A percentile compares a stretch with the other conserved stretches of the same genome.
Evolutionary conservation across 2,797 vertebrate species (phyloP).

Genomic region (Molossus molossus): DNA sequence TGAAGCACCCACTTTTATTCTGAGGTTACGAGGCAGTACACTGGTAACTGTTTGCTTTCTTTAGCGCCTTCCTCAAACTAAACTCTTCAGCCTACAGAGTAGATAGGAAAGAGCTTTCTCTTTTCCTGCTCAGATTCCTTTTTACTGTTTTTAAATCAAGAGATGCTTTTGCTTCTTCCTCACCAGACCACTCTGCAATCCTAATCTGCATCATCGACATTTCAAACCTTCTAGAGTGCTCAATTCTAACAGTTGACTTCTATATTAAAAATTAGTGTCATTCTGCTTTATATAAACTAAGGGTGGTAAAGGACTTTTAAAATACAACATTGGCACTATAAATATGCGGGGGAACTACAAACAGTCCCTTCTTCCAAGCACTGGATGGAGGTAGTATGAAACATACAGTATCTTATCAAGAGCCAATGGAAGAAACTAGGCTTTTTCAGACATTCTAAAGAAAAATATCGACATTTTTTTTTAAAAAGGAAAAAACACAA

Average conservation of each 20-base stretch:
- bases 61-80: neutral
- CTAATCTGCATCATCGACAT: neutral
- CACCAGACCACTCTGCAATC: neutral
- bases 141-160: neutral
- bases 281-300: conserved; percentile 38
- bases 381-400: neutral
- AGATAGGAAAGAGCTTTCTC: neutral
- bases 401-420: conserved; percentile 24
- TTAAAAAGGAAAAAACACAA: neutral
- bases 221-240: neutral
- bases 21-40: neutral
- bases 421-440: conserved; percentile 3
- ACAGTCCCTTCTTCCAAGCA: conserved; percentile 38
- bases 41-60: neutral
- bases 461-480: neutral
- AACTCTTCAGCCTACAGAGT: neutral
- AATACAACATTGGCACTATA: conserved; percentile 24
- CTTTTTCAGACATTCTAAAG: neutral
- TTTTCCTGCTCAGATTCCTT: neutral
- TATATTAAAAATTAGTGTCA: neutral
- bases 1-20: neutral
- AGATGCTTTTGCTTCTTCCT: neutral
- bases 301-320: neutral
- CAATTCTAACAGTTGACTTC: conserved; percentile 6
- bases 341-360: conserved; percentile 36